Evolutionary conservation across 35 echinoderm and acorn worm genomes (phyloP).

Genomic region (Acanthaster planci): DNA sequence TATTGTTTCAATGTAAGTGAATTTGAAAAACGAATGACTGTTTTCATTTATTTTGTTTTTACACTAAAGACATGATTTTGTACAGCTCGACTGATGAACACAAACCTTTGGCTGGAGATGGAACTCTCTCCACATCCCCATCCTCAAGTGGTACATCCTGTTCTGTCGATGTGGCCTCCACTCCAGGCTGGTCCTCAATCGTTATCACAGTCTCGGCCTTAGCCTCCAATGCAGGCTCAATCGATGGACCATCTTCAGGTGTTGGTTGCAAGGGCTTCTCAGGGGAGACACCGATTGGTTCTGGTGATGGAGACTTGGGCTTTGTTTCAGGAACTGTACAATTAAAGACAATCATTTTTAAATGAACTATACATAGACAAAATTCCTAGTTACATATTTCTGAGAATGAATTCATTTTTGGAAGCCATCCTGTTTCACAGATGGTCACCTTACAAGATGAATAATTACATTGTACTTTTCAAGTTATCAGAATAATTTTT

Average conservation of each 20-base stretch:
- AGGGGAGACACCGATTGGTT: neutral
- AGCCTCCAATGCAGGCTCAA: constrained; percentile 10
- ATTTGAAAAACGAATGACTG: neutral
- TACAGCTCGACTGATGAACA: no score
- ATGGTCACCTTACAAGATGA: no score
- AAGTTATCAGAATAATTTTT: no score
- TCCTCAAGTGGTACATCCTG: neutral
- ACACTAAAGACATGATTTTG: no score
- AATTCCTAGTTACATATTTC: no score
- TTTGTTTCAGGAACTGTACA: neutral
- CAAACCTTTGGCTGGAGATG: neutral
- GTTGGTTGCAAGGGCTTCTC: neutral
- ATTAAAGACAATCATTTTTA: neutral
- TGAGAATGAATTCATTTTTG: no score
- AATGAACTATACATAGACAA: neutral
- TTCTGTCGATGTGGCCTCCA: neutral
- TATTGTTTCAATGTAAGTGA: neutral
- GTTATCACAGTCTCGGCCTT: constrained; percentile 2
- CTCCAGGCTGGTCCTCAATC: constrained; percentile 17
- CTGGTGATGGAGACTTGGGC: neutral
- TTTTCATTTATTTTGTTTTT: neutral
- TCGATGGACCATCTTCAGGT: neutral
- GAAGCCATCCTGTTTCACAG: no score
- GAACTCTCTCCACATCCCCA: neutral
- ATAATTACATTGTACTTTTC: no score